Percentiles rank a stretch among this genome's conserved stretches.
Evolutionary conservation across 2,888 invertebrate genomes (phyloP).

Genomic region (Drosophila emarginata): DNA sequence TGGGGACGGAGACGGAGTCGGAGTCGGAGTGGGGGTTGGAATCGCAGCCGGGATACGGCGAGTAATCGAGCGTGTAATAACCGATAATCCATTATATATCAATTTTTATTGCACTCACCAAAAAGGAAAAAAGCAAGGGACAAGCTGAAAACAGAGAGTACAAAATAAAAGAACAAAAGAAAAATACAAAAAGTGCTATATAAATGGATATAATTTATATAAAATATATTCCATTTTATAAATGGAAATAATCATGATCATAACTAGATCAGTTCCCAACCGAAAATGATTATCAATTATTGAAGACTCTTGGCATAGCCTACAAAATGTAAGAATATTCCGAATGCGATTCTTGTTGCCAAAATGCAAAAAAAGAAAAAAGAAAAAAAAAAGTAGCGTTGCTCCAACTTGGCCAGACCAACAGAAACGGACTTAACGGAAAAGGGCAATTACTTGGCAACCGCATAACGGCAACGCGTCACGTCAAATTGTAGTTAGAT

Average conservation of each 20-base stretch:
- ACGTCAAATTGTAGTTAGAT: constrained; percentile 66
- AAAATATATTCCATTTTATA: background rate
- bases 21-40: background rate
- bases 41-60: constrained; percentile 2
- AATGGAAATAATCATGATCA: background rate
- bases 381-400: background rate
- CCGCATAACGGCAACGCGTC: constrained; percentile 50
- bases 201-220: background rate
- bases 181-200: no score
- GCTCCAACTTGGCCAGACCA: background rate
- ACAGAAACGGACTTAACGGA: background rate
- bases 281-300: no score
- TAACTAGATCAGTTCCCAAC: background rate
- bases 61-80: constrained; percentile 48
- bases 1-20: background rate
- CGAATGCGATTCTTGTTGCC: background rate
- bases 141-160: background rate
- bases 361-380: background rate
- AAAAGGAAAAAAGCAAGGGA: constrained; percentile 38
- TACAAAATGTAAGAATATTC: no score
- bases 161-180: background rate
- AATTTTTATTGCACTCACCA: constrained; percentile 44
- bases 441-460: constrained; percentile 23
- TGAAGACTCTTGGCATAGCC: no score
- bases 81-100: constrained; percentile 52